Conservation (phyloP, 2,888 invertebrate genomes). For the Limenitis camilla region DNA sequence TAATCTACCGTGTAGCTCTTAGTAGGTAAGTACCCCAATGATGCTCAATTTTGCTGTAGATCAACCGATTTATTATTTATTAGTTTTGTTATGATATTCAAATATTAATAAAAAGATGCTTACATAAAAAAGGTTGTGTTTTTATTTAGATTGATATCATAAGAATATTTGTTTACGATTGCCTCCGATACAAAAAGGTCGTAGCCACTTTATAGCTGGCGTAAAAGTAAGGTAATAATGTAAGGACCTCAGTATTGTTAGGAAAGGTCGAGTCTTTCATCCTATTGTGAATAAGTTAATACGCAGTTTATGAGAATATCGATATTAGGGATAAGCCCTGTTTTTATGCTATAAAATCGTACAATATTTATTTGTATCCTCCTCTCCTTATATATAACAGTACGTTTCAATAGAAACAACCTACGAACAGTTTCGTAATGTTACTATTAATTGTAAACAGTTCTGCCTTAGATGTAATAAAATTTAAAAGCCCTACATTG, state of each 20-base stretch:
- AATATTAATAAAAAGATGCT: too few relatives aligned
- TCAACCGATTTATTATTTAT: too few relatives aligned
- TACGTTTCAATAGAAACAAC: too few relatives aligned
- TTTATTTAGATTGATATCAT: neutral
- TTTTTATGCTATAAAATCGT: neutral
- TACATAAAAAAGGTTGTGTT: neutral
- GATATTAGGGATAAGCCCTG: neutral
- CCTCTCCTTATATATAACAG: too few relatives aligned
- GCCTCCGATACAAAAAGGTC: conserved; percentile 8
- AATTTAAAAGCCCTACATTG: too few relatives aligned
- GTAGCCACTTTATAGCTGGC: conserved; percentile 7
- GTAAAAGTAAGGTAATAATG: conserved; percentile 6
- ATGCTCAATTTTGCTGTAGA: too few relatives aligned
- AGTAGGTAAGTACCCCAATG: too few relatives aligned
- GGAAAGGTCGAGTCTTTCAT: conserved; percentile 11
- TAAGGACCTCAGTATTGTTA: conserved; percentile 4
- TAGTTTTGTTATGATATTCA: too few relatives aligned
- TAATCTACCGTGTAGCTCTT: too few relatives aligned
- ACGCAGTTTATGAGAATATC: conserved; percentile 8
- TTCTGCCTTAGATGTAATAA: too few relatives aligned
- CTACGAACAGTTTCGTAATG: too few relatives aligned
- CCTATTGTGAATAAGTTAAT: conserved; percentile 10
- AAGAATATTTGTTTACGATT: conserved; percentile 1
- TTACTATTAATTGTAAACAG: too few relatives aligned
- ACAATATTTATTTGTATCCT: neutral